Conservation (phyloP, 2,888 invertebrate genomes). For the Andrena fulva region DNA sequence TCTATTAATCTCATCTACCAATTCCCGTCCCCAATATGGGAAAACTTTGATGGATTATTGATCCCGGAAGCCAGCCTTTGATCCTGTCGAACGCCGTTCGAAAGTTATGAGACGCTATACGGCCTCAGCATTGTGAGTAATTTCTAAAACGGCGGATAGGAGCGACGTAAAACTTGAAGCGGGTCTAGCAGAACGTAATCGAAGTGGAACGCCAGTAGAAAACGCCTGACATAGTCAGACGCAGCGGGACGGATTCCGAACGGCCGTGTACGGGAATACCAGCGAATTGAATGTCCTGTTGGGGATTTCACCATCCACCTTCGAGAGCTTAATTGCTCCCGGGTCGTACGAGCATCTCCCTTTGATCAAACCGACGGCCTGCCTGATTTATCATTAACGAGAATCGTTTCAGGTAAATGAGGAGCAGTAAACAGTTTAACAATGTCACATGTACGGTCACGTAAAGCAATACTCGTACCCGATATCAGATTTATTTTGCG, state of each 20-base stretch:
- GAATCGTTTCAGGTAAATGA: slow-evolving; percentile 37
- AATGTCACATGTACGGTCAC: no score
- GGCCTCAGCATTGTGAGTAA: not conserved
- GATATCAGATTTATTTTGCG: no score
- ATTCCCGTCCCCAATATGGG: slow-evolving; percentile 9
- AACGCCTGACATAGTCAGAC: slow-evolving; percentile 33
- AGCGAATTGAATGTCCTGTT: slow-evolving; percentile 48
- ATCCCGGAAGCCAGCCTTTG: slow-evolving; percentile 21
- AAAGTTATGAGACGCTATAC: not conserved
- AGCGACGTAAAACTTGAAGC: not conserved
- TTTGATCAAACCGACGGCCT: slow-evolving; percentile 37
- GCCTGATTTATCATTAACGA: slow-evolving; percentile 44
- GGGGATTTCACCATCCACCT: slow-evolving; percentile 43
- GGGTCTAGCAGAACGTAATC: not conserved
- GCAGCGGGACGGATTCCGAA: slow-evolving; percentile 26
- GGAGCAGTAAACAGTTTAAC: slow-evolving; percentile 11
- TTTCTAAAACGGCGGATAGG: not conserved
- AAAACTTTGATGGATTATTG: slow-evolving; percentile 14
- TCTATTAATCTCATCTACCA: slow-evolving; percentile 14
- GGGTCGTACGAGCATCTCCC: slow-evolving; percentile 30
- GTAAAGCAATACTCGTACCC: not conserved
- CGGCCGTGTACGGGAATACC: slow-evolving; percentile 21
- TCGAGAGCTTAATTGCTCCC: slow-evolving; percentile 54
- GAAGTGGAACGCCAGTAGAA: slow-evolving; percentile 28
- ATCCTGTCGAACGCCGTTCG: not conserved